Percentiles rank a stretch among this genome's conserved stretches.
Conservation (phyloP, 2,797 vertebrate species). For the Anisognathus igniventris region DNA sequence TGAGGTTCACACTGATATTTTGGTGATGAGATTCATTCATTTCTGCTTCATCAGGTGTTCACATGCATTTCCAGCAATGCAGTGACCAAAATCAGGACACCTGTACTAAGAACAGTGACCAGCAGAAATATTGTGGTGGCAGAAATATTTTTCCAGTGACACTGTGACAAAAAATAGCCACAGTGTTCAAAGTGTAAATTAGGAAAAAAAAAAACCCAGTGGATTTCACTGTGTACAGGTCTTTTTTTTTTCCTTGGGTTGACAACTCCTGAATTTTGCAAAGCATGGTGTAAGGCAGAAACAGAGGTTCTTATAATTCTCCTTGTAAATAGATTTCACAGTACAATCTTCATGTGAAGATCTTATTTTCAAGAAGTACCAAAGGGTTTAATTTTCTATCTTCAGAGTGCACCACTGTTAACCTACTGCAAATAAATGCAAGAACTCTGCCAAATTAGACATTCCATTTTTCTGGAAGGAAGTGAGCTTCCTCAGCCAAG, state of each 20-base stretch:
- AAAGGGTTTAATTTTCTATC: not conserved
- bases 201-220: not conserved
- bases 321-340: not conserved
- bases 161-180: not conserved
- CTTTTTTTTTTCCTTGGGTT: not conserved
- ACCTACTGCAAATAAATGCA: not conserved
- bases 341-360: not conserved
- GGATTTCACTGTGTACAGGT: not conserved
- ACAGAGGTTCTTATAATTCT: not conserved
- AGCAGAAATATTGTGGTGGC: not conserved
- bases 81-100: not conserved
- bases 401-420: not conserved
- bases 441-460: not conserved
- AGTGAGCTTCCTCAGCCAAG: not conserved
- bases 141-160: not conserved
- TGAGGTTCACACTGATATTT: not conserved
- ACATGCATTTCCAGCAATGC: not conserved
- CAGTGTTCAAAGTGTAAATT: not conserved
- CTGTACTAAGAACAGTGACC: not conserved
- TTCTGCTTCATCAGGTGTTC: not conserved
- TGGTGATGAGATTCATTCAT: not conserved
- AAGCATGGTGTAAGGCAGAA: not conserved
- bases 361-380: not conserved
- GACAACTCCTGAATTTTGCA: not conserved
- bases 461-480: not conserved